A percentile compares a stretch with the other conserved stretches of the same genome.
These are phyloP conservation scores for Cosmorhoe ocellata DNA, from an alignment of 2,888 invertebrate species.

Conservation along the genomic window DNA sequence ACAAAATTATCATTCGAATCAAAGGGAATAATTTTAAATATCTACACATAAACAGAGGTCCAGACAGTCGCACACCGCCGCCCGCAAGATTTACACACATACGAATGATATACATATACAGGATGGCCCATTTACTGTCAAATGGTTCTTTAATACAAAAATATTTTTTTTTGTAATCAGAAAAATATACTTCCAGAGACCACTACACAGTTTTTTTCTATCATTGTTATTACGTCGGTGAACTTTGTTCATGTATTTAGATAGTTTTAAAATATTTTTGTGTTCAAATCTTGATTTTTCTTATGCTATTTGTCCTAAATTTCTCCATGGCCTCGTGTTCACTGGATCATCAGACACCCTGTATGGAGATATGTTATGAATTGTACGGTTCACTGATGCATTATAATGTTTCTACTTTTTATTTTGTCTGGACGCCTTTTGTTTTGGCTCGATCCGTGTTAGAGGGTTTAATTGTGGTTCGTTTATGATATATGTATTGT, in stretches of 20 bases:
- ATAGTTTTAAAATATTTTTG: too few relatives aligned
- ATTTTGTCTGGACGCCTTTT: constrained; percentile 67
- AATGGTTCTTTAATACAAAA: too few relatives aligned
- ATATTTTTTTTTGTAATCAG: too few relatives aligned
- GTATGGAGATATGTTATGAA: constrained; percentile 43
- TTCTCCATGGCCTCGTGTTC: too few relatives aligned
- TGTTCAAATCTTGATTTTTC: too few relatives aligned
- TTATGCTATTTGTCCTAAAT: too few relatives aligned
- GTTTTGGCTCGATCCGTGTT: constrained; percentile 61
- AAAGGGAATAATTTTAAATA: constrained; percentile 82
- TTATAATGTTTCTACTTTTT: constrained; percentile 67
- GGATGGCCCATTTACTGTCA: constrained; percentile 9
- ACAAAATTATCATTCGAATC: constrained; percentile 80
- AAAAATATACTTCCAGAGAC: too few relatives aligned
- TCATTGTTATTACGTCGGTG: neutral
- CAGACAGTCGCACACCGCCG: constrained; percentile 68
- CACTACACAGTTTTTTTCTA: neutral
- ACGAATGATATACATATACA: constrained; percentile 19
- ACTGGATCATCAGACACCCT: constrained; percentile 4
- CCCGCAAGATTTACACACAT: constrained; percentile 72
- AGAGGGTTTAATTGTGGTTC: constrained; percentile 52
- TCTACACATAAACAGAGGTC: constrained; percentile 69
- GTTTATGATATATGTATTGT: constrained; percentile 35
- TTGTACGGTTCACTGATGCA: constrained; percentile 71
- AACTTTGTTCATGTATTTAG: neutral